Evolutionary conservation across 2,113 vertebrate species (phyloP).

Genomic region (Beaufortia kweichowensis): DNA sequence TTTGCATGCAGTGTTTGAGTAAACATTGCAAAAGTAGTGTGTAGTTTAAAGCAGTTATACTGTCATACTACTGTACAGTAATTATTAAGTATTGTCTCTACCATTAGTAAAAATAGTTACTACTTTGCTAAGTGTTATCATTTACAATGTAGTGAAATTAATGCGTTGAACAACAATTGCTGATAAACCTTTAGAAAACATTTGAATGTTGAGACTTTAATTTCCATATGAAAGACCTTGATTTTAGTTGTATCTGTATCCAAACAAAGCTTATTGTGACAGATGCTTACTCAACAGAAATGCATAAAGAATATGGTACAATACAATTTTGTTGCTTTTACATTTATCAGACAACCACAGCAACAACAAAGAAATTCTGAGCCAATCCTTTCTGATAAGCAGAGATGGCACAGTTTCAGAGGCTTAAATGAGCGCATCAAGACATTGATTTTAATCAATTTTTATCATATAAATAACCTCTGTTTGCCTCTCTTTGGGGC

Average conservation of each 20-base stretch:
- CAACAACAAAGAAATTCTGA: neutral
- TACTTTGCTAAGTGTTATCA: too few relatives aligned
- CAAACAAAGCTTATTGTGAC: neutral
- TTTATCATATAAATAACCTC: neutral
- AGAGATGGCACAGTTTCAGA: neutral
- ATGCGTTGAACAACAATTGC: neutral
- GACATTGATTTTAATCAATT: neutral
- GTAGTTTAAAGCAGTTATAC: too few relatives aligned
- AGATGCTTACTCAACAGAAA: conserved; percentile 15
- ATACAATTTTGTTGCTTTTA: neutral
- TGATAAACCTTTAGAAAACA: too few relatives aligned
- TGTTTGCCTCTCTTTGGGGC: neutral
- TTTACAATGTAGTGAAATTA: neutral
- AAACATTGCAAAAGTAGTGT: too few relatives aligned
- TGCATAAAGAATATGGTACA: neutral
- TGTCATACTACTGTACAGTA: too few relatives aligned
- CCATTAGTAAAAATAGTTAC: neutral
- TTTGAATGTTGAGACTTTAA: neutral
- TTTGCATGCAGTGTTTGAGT: too few relatives aligned
- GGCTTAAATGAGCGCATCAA: neutral
- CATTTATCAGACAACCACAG: neutral
- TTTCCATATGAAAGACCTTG: neutral
- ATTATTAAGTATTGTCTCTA: too few relatives aligned
- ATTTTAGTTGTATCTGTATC: neutral
- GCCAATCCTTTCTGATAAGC: conserved; percentile 15